Evolutionary conservation across 2,113 vertebrate genomes (phyloP).

Genomic region (Pitta sordida): DNA sequence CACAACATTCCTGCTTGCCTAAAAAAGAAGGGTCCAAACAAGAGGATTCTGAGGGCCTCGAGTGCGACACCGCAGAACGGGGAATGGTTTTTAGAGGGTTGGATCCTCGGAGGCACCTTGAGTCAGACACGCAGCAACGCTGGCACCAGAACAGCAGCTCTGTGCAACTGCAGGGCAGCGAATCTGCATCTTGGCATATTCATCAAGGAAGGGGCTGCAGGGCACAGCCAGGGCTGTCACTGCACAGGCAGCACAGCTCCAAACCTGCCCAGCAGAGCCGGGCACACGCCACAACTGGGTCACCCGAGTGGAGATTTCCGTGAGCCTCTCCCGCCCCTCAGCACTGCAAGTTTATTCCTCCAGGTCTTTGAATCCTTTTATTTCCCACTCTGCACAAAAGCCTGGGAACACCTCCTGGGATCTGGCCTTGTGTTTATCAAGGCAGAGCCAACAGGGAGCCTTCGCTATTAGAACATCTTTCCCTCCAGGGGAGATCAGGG

Average conservation of each 20-base stretch:
- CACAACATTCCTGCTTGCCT: not conserved
- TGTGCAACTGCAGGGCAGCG: not conserved
- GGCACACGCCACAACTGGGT: not conserved
- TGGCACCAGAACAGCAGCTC: not conserved
- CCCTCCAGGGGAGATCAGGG: not conserved
- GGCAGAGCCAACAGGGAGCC: not conserved
- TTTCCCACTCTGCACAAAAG: not conserved
- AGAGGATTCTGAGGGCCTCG: not conserved
- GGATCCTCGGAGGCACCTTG: not conserved
- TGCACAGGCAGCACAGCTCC: not conserved
- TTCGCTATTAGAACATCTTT: not conserved
- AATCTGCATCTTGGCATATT: not conserved
- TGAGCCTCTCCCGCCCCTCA: not conserved
- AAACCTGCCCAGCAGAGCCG: not conserved
- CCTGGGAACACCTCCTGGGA: not conserved
- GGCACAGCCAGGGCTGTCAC: not conserved
- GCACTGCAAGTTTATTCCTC: not conserved
- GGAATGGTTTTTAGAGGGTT: not conserved
- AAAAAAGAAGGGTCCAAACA: not conserved
- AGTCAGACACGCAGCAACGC: not conserved
- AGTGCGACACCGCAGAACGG: not conserved
- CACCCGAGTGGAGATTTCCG: accelerated
- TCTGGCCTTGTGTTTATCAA: not conserved
- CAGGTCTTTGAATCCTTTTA: not conserved
- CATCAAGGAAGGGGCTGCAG: not conserved